phyloP scores from a whole-genome alignment of 2,888 invertebrate species.

The Dinocampus coccinellae region DNA sequence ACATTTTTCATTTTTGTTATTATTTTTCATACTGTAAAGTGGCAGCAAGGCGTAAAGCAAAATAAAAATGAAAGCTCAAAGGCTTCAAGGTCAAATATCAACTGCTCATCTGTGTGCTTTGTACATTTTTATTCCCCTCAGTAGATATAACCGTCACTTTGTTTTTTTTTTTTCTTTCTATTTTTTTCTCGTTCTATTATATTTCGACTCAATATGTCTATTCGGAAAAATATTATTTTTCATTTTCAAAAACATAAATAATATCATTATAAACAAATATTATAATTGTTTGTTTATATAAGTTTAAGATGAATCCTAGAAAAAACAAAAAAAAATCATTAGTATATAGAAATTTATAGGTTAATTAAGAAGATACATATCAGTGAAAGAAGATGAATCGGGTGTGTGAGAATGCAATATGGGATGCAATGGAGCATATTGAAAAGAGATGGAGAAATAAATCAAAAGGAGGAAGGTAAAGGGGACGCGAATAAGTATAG shows the following conservation, averaged over 20 bases:
- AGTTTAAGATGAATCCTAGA: no score
- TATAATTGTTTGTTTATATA: no score
- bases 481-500: background rate
- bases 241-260: no score
- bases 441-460: background rate
- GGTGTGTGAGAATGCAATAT: background rate
- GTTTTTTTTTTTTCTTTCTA: background rate
- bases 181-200: background rate
- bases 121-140: background rate
- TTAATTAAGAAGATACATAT: background rate
- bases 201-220: no score
- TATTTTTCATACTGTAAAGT: background rate
- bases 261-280: no score
- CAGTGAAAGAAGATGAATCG: background rate
- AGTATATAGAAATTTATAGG: no score
- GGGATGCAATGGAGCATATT: background rate
- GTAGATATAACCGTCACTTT: background rate
- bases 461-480: background rate
- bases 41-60: background rate
- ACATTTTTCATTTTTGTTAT: background rate
- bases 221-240: no score
- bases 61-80: background rate
- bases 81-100: background rate
- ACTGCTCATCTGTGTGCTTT: background rate
- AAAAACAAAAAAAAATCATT: no score